These are phyloP conservation scores for Anaspis maculata DNA, from an alignment of 2,888 invertebrate genomes.

Conservation along the genomic window DNA sequence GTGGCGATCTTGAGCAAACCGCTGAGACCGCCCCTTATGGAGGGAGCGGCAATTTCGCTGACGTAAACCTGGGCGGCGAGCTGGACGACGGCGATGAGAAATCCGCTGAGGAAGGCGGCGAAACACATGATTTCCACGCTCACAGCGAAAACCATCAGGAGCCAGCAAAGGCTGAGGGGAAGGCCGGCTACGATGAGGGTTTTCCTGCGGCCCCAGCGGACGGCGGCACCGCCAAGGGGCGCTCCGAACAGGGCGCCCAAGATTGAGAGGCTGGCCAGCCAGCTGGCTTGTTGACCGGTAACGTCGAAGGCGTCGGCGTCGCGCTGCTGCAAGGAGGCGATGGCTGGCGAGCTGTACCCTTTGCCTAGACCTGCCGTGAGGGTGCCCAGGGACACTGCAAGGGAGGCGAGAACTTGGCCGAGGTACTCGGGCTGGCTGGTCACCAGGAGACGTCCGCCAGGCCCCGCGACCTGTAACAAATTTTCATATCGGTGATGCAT, in stretches of 20 bases:
- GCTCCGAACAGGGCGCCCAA: constrained; percentile 74
- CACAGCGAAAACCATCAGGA: constrained; percentile 69
- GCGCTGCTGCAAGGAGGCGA: constrained; percentile 59
- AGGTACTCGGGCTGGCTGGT: constrained; percentile 35
- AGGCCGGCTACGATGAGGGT: constrained; percentile 64
- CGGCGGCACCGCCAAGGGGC: constrained; percentile 68
- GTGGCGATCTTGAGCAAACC: constrained; percentile 79
- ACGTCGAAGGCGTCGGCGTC: constrained; percentile 58
- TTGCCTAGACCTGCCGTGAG: constrained; percentile 73
- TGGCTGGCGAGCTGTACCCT: constrained; percentile 75
- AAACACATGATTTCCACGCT: constrained; percentile 73
- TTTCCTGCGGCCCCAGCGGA: constrained; percentile 63
- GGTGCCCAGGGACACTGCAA: constrained; percentile 71
- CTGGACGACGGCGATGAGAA: constrained; percentile 41
- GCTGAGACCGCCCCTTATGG: constrained; percentile 78
- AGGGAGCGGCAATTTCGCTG: constrained; percentile 82
- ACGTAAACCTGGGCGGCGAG: constrained; percentile 62
- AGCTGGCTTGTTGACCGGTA: constrained; percentile 67
- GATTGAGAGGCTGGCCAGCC: constrained; percentile 74
- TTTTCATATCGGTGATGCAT: too few relatives aligned
- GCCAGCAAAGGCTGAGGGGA: constrained; percentile 74
- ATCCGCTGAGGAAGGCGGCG: constrained; percentile 76
- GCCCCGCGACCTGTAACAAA: constrained; percentile 32
- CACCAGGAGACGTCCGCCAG: constrained; percentile 33
- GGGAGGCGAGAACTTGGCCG: constrained; percentile 63